Base-by-base conservation (phyloP, 2,113 vertebrate genomes). In the Edolisoma coerulescens region DNA sequence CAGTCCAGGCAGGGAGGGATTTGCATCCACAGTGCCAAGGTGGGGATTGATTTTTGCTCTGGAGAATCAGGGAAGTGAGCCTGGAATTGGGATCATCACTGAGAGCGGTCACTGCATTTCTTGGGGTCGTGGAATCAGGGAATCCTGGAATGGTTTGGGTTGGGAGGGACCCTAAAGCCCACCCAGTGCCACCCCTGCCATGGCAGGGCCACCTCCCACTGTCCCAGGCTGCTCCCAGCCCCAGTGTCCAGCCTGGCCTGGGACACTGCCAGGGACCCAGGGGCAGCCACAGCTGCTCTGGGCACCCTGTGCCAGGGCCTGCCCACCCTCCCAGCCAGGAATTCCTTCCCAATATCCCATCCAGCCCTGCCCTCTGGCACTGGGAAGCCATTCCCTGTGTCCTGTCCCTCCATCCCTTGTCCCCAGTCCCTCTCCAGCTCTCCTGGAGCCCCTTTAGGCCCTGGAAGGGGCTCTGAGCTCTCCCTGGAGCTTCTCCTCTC, bases 301-400 rank as follows among this genome's bases (percentile, higher is more conserved):
- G 32, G 16, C 13, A 65, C 1, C 20, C 71, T 19, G 10, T 41
- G 13, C 83, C 70, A 75, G 83, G 11, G 4, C 52, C 83, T 67
- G 0, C 20, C 26, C 44, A 33, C 33, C 14, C 53, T 68, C 7
- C 0, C 16, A 76, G 12, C 6, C 16, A 37, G 10, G 5, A n/a
- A 67, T 85, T 57, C 10, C 71, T 56, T 5, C 61, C 70, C 35
- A 42, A 18, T 26, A 1, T 56, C 21, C 42, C 70, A 75, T 11
- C 70, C 11, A 4, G 0, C 16, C 60, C 83, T 67, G 60, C 50
- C 52, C 42, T 75, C 20, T 16, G 42, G 35, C 61, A 76, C 1
- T 32, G 52, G 30, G 26, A 57, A 69, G 19, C 70, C 70, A 42
- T 76, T 85, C 50, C 70, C 50, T 18, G 23, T 8, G n/a, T 41